A percentile compares a stretch with the other conserved stretches of the same genome.
Evolutionary conservation across 1,140 invertebrate species (phyloP).

Genomic region (Drosophila truncata): DNA sequence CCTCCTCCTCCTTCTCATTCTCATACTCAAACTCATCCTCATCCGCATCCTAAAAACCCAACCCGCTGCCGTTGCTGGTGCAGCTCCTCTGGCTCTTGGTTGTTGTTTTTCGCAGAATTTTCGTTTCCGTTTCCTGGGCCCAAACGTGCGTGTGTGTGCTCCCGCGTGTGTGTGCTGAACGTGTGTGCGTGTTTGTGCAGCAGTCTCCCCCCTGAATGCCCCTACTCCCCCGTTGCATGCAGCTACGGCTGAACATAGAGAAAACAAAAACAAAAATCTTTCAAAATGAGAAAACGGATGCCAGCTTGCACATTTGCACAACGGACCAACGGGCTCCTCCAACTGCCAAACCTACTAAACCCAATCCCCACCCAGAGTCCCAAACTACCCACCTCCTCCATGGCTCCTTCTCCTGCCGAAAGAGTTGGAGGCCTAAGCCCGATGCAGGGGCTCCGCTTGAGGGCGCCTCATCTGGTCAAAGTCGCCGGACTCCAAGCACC

Average conservation of each 20-base stretch:
- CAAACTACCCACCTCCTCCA: not conserved
- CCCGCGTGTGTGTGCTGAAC: slow-evolving; percentile 44
- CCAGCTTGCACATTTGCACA: slow-evolving; percentile 83
- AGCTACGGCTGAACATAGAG: slow-evolving; percentile 62
- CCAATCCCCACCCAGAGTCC: slow-evolving; percentile 21
- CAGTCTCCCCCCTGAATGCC: not conserved
- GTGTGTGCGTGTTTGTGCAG: slow-evolving; percentile 16
- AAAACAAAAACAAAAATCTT: slow-evolving; percentile 80
- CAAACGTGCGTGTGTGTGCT: slow-evolving; percentile 66
- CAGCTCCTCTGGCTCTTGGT: slow-evolving; percentile 50
- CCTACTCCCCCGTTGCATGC: slow-evolving; percentile 27
- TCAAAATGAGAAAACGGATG: slow-evolving; percentile 79
- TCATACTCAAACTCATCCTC: slow-evolving; percentile 30
- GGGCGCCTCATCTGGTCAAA: slow-evolving; percentile 64
- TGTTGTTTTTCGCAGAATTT: slow-evolving; percentile 82
- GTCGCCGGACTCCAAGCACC: slow-evolving; percentile 59
- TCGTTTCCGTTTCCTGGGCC: slow-evolving; percentile 81
- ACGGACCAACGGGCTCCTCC: slow-evolving; percentile 49
- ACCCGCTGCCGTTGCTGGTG: slow-evolving; percentile 14
- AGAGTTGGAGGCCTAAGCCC: slow-evolving; percentile 53
- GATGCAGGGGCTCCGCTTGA: slow-evolving; percentile 53
- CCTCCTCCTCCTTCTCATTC: slow-evolving; percentile 8
- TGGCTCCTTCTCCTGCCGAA: not conserved
- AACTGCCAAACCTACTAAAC: slow-evolving; percentile 20
- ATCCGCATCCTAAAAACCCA: slow-evolving; percentile 48